A percentile compares a stretch with the other conserved stretches of the same genome.
phyloP scores from a whole-genome alignment of 2,888 invertebrate genomes.

The Hoplodrina ambigua region DNA sequence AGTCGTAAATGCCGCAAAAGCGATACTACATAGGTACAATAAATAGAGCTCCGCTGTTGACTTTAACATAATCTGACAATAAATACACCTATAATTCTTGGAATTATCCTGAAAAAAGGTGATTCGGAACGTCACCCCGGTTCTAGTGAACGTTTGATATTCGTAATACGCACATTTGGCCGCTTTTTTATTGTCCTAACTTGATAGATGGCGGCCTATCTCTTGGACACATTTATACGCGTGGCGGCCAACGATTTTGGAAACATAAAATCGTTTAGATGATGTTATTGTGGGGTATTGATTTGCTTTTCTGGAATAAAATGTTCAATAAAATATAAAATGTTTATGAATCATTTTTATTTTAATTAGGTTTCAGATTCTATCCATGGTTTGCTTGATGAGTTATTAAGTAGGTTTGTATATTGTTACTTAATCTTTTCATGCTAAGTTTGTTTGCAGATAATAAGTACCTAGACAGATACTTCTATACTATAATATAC shows the following conservation, averaged over 20 bases:
- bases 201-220: slow-evolving; percentile 61
- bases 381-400: not conserved
- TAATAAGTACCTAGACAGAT: not conserved
- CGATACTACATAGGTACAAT: slow-evolving; percentile 42
- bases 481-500: too few species aligned
- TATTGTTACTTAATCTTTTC: not conserved
- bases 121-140: slow-evolving; percentile 57
- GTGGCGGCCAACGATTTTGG: slow-evolving; percentile 50
- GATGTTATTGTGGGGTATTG: slow-evolving; percentile 23
- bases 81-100: slow-evolving; percentile 64
- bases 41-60: slow-evolving; percentile 49
- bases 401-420: not conserved
- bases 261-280: slow-evolving; percentile 43
- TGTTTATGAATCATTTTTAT: slow-evolving; percentile 34
- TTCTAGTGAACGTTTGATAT: slow-evolving; percentile 51
- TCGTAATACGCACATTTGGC: slow-evolving; percentile 56
- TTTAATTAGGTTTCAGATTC: slow-evolving; percentile 6
- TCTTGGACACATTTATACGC: slow-evolving; percentile 56
- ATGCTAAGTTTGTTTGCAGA: not conserved
- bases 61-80: slow-evolving; percentile 63
- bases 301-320: slow-evolving; percentile 46
- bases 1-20: slow-evolving; percentile 38
- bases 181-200: slow-evolving; percentile 59
- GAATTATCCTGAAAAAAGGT: slow-evolving; percentile 64
- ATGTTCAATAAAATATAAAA: slow-evolving; percentile 17